Evolutionary conservation across 2,797 vertebrate genomes (phyloP).

Genomic region (Prionace glauca): DNA sequence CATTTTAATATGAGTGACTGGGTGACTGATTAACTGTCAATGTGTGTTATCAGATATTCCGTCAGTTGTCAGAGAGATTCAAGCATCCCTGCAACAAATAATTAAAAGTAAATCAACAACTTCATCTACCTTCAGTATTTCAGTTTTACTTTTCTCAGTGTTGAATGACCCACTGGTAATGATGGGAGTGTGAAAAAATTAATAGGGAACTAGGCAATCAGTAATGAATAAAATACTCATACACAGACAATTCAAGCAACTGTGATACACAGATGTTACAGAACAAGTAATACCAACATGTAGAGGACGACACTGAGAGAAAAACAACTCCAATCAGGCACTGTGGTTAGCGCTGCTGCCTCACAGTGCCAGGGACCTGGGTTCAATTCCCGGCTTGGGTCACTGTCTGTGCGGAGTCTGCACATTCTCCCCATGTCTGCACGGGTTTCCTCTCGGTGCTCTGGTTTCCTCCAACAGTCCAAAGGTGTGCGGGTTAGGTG

Average conservation of each 20-base stretch:
- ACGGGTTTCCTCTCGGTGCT: no score
- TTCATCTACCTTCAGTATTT: neutral
- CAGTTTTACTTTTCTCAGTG: conserved; percentile 13
- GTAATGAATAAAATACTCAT: neutral
- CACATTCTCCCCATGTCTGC: no score
- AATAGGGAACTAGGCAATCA: neutral
- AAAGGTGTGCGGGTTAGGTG: no score
- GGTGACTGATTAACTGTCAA: neutral
- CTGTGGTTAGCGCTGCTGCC: no score
- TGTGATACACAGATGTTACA: neutral
- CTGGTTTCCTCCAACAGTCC: no score
- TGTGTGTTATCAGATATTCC: neutral
- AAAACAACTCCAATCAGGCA: neutral
- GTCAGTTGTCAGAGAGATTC: neutral
- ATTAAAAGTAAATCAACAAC: neutral
- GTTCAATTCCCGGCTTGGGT: no score
- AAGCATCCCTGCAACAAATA: neutral
- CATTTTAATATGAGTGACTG: neutral
- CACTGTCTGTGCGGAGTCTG: no score
- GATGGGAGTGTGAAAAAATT: neutral
- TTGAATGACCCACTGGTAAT: neutral
- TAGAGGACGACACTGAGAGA: neutral
- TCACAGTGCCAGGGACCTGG: no score
- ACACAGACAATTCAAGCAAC: neutral
- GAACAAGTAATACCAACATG: neutral